Conservation (phyloP, 1,140 invertebrate species). For the Cephus cinctus region DNA sequence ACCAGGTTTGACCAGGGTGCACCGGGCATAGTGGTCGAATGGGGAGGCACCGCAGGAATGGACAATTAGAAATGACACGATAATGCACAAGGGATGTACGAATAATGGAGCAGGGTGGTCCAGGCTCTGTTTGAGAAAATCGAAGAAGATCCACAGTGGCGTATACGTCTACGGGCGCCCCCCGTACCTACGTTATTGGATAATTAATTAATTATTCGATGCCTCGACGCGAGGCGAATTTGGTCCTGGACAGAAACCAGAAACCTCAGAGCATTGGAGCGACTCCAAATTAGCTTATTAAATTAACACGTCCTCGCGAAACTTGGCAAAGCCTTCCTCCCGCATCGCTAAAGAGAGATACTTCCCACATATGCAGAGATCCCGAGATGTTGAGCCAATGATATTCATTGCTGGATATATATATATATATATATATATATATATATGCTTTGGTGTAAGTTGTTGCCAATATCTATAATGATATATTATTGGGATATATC, state of each 20-base stretch:
- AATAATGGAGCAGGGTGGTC: too few relatives aligned
- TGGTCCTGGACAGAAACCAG: conserved; percentile 27
- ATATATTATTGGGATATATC: too few relatives aligned
- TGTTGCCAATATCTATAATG: too few relatives aligned
- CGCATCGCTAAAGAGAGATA: conserved; percentile 3
- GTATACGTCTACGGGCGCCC: not conserved
- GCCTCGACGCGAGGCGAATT: conserved; percentile 22
- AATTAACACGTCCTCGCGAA: conserved; percentile 33
- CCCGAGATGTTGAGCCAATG: too few relatives aligned
- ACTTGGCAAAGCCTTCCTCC: conserved; percentile 21
- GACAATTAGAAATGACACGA: too few relatives aligned
- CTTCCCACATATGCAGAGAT: not conserved
- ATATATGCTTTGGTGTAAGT: too few relatives aligned
- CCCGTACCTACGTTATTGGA: conserved; percentile 1
- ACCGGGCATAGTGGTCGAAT: too few relatives aligned
- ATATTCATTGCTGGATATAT: too few relatives aligned
- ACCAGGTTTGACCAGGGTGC: too few relatives aligned
- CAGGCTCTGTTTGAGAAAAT: not conserved
- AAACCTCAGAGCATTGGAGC: conserved; percentile 33
- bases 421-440: too few relatives aligned
- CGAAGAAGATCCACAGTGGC: not conserved
- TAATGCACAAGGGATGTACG: too few relatives aligned
- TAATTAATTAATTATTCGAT: conserved; percentile 37
- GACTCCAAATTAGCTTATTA: conserved; percentile 44
- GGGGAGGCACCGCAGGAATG: too few relatives aligned